Percentiles rank a stretch among this genome's conserved stretches.
These are phyloP conservation scores for Danio kyathit DNA, from an alignment of 2,797 vertebrate genomes.

Conservation along the genomic window DNA sequence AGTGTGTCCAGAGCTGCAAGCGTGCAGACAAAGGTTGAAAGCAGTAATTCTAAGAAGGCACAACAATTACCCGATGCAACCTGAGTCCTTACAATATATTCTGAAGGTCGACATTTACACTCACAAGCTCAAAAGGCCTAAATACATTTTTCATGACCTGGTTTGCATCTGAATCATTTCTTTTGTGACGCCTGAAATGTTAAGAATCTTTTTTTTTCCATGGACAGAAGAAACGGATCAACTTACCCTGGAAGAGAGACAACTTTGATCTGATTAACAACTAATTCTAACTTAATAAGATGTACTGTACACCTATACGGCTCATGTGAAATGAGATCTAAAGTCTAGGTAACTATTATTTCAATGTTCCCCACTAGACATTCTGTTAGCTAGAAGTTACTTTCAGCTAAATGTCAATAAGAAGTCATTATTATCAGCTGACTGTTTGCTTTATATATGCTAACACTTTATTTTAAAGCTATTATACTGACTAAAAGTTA, in stretches of 20 bases:
- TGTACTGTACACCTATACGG: not conserved
- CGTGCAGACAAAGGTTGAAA: not conserved
- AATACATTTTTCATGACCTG: slow-evolving; percentile 58
- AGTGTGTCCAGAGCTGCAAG: not conserved
- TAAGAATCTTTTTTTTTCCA: slow-evolving; percentile 28
- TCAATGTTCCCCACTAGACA: too few relatives aligned
- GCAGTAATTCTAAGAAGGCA: slow-evolving; percentile 52
- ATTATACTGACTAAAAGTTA: too few relatives aligned
- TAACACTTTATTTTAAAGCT: too few relatives aligned
- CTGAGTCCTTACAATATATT: slow-evolving; percentile 45
- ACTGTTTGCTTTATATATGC: too few relatives aligned
- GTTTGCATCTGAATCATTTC: slow-evolving; percentile 23
- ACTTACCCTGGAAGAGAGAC: slow-evolving; percentile 17
- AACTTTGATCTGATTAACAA: slow-evolving; percentile 21
- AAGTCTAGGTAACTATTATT: not conserved
- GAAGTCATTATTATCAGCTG: too few relatives aligned
- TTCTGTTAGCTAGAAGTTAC: too few relatives aligned
- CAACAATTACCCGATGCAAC: slow-evolving; percentile 55
- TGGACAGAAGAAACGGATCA: slow-evolving; percentile 16
- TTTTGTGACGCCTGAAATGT: slow-evolving; percentile 23
- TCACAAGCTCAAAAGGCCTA: slow-evolving; percentile 33
- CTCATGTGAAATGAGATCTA: not conserved
- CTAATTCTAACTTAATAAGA: not conserved
- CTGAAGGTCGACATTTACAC: slow-evolving; percentile 41
- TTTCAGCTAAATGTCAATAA: too few relatives aligned